Evolutionary conservation across 2,113 vertebrate genomes (phyloP).

Genomic region (Heterocephalus glaber): DNA sequence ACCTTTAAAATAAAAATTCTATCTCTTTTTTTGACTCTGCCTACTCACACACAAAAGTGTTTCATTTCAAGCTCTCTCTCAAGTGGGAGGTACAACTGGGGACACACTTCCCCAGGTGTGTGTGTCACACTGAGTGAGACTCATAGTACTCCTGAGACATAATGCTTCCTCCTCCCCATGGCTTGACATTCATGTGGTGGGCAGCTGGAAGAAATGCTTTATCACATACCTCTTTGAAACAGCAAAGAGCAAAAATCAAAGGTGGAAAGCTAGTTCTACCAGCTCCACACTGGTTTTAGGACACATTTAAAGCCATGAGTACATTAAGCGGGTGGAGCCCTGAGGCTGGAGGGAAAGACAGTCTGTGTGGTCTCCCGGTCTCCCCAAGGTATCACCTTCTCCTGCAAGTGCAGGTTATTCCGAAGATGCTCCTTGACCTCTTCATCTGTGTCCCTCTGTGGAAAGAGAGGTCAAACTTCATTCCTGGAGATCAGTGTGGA

Average conservation of each 20-base stretch:
- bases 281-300: neutral
- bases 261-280: neutral
- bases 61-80: conserved; percentile 39
- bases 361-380: rapidly evolving
- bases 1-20: neutral
- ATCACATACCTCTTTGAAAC: neutral
- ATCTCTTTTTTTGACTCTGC: neutral
- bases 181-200: neutral
- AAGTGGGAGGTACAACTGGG: neutral
- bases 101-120: neutral
- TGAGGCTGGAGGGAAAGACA: neutral
- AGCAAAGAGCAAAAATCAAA: conserved; percentile 5
- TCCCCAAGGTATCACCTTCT: conserved; percentile 88
- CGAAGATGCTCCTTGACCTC: conserved; percentile 96
- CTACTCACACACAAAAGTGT: neutral
- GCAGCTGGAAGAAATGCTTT: neutral
- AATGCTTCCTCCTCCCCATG: neutral
- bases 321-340: neutral
- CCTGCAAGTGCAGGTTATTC: conserved; percentile 95
- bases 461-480: conserved; percentile 65
- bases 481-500: neutral
- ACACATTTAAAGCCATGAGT: neutral
- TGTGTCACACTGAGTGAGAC: neutral
- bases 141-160: neutral
- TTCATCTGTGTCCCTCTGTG: conserved; percentile 96